Evolutionary conservation across 2,888 invertebrate genomes (phyloP).

Genomic region (Pterostichus madidus): DNA sequence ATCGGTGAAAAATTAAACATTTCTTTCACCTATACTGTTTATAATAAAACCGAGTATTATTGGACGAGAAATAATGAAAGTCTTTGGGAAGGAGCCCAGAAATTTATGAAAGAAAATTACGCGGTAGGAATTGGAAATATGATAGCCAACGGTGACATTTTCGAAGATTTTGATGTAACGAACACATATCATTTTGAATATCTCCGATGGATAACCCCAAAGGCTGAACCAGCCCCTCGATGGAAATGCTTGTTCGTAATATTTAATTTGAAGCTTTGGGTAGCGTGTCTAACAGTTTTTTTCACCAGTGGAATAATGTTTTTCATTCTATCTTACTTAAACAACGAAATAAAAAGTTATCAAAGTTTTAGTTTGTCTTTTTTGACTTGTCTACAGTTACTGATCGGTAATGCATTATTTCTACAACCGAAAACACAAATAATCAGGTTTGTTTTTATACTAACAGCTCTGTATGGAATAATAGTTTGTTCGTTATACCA

Average conservation of each 20-base stretch:
- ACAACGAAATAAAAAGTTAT: constrained; percentile 23
- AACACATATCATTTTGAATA: constrained; percentile 80
- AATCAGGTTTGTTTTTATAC: constrained; percentile 80
- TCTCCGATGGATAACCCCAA: constrained; percentile 81
- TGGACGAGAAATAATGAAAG: constrained; percentile 77
- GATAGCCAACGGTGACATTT: constrained; percentile 81
- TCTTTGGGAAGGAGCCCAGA: constrained; percentile 79
- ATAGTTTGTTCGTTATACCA: constrained; percentile 80
- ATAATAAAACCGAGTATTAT: constrained; percentile 76
- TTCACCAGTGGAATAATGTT: constrained; percentile 68
- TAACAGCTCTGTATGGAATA: constrained; percentile 79
- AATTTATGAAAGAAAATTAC: constrained; percentile 75
- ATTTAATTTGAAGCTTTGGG: constrained; percentile 79
- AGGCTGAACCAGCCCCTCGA: constrained; percentile 77
- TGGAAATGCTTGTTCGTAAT: constrained; percentile 80
- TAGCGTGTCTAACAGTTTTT: constrained; percentile 76
- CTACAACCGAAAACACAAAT: constrained; percentile 78
- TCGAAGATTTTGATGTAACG: constrained; percentile 80
- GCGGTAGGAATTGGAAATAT: constrained; percentile 81
- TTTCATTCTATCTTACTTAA: constrained; percentile 62
- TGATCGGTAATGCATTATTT: constrained; percentile 78
- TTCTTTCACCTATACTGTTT: constrained; percentile 72
- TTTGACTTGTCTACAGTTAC: constrained; percentile 72
- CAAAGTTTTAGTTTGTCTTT: constrained; percentile 66
- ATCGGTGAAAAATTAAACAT: constrained; percentile 69